Evolutionary conservation across 1,140 invertebrate species (phyloP).

Genomic region (Littorina saxatilis): DNA sequence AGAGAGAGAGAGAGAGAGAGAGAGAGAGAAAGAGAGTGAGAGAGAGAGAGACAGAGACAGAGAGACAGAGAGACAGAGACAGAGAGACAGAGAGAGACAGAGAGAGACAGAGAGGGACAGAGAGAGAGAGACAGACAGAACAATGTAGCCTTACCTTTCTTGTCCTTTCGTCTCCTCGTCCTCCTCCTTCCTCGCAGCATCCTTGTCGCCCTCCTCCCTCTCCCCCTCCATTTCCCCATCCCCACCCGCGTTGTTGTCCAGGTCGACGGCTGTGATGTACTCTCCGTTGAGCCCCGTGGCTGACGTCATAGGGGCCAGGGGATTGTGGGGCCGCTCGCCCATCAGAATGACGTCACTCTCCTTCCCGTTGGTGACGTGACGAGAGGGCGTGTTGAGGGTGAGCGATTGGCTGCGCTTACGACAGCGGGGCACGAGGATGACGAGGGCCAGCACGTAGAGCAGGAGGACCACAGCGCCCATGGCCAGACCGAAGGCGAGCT

Average conservation of each 20-base stretch:
- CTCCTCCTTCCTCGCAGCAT: too few relatives aligned
- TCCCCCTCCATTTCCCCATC: not conserved
- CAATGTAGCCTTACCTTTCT: not conserved
- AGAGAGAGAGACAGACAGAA: too few relatives aligned
- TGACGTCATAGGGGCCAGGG: constrained; percentile 23
- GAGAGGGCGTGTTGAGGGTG: not conserved
- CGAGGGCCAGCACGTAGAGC: constrained; percentile 21
- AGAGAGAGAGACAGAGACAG: too few relatives aligned
- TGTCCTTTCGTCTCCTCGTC: too few relatives aligned
- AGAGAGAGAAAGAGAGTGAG: too few relatives aligned
- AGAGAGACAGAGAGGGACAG: too few relatives aligned
- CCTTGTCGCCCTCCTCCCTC: not conserved
- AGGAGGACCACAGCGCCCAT: not conserved
- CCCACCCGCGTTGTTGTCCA: not conserved
- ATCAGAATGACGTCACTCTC: not conserved
- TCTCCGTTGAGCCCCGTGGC: constrained; percentile 33
- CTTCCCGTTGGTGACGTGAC: too few relatives aligned
- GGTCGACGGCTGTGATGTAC: constrained; percentile 27
- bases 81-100: too few relatives aligned
- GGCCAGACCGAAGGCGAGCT: constrained; percentile 6
- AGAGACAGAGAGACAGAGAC: too few relatives aligned
- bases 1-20: too few relatives aligned
- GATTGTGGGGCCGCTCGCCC: constrained; percentile 18
- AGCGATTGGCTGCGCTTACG: not conserved
- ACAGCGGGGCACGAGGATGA: constrained; percentile 15